Percentiles rank a stretch among this genome's conserved stretches.
Conservation (phyloP, 2,113 vertebrate genomes). For the pig (Sus scrofa) region T2T-Sscrofa CM000812.6:3267501-3268000, state of each 20-base stretch:
- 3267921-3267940: neutral
- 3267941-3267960: neutral
- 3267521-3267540: neutral
- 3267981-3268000: neutral
- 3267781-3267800: neutral
- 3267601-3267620: neutral
- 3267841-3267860: rapidly evolving
- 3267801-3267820: neutral
- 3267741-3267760: neutral
- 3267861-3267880: rapidly evolving
- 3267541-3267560: neutral
- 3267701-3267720: neutral
- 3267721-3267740: rapidly evolving
- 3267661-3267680: neutral
- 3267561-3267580: neutral
- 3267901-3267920: too few species aligned
- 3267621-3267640: neutral
- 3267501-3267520: neutral
- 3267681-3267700: neutral
- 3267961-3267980: neutral
- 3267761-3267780: neutral
- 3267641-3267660: neutral
- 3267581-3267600: neutral
- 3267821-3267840: neutral
- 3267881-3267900: rapidly evolving